These are phyloP conservation scores for Stegodyphus dumicola DNA, from an alignment of 1,140 invertebrate species.

Conservation along the genomic window DNA sequence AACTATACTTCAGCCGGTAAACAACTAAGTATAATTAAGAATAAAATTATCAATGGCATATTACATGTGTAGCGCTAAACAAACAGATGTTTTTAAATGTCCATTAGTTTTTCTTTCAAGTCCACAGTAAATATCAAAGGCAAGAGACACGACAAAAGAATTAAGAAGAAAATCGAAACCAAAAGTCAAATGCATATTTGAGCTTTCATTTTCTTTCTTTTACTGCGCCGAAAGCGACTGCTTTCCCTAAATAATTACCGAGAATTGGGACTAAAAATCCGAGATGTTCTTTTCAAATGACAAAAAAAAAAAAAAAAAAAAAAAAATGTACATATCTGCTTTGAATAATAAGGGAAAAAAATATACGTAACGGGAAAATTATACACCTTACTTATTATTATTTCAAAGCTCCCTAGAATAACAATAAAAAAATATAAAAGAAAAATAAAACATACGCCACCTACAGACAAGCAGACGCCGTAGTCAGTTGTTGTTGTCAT, in stretches of 20 bases:
- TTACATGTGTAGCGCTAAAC: too few relatives aligned
- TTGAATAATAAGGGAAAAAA: conserved; percentile 48
- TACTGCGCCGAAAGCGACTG: background rate
- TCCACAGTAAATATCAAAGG: too few relatives aligned
- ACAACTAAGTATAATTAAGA: too few relatives aligned
- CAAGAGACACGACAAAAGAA: too few relatives aligned
- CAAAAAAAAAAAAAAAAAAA: conserved; percentile 9
- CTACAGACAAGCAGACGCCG: conserved; percentile 54
- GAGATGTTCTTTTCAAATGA: background rate
- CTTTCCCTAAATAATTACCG: background rate
- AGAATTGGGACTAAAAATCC: background rate
- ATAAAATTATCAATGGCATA: too few relatives aligned
- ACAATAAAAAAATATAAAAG: background rate
- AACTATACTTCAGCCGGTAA: too few relatives aligned
- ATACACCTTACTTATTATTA: conserved; percentile 55
- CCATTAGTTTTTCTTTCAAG: too few relatives aligned
- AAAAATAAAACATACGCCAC: conserved; percentile 15
- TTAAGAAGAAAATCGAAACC: too few relatives aligned
- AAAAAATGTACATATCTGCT: conserved; percentile 22
- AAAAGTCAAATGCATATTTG: too few relatives aligned
- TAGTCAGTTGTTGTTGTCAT: conserved; percentile 34
- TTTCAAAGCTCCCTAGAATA: conserved; percentile 43
- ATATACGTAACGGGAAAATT: conserved; percentile 52
- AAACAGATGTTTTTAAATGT: too few relatives aligned
- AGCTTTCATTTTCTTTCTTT: too few relatives aligned